Conservation (phyloP, 2,113 vertebrate species). For the Erinaceus europaeus region DNA sequence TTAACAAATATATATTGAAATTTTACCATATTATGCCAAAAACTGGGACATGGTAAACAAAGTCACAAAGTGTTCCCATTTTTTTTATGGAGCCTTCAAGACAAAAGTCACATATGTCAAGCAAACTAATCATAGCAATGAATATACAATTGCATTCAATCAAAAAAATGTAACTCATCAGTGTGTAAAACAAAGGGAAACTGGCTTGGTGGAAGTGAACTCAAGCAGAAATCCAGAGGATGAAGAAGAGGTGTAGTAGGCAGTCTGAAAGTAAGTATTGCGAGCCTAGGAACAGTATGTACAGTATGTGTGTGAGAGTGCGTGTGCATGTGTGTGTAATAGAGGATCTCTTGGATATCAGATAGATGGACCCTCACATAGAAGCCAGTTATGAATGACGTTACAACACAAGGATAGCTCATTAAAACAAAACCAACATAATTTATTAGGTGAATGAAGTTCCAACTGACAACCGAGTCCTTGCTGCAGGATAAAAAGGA, state of each 20-base stretch:
- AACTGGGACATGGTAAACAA: neutral
- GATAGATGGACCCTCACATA: neutral
- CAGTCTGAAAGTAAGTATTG: neutral
- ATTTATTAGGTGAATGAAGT: neutral
- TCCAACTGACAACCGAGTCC: neutral
- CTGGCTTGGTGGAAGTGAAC: neutral
- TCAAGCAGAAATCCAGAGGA: neutral
- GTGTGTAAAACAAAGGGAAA: neutral
- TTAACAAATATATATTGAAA: neutral
- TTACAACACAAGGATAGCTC: neutral
- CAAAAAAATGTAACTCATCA: neutral
- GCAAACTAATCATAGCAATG: neutral
- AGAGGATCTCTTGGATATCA: neutral
- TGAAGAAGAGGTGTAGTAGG: neutral
- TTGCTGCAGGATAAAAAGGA: neutral
- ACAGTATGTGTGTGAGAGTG: neutral
- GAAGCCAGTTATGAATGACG: slow-evolving; percentile 2
- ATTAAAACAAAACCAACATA: neutral
- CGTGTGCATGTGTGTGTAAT: too few relatives aligned
- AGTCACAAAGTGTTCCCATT: neutral
- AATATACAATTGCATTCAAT: neutral
- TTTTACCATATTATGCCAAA: neutral
- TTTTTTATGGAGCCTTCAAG: neutral
- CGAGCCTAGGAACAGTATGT: neutral
- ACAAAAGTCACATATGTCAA: neutral